phyloP scores from a whole-genome alignment of 2,797 vertebrate genomes.

The Cetoscarus ocellatus region DNA sequence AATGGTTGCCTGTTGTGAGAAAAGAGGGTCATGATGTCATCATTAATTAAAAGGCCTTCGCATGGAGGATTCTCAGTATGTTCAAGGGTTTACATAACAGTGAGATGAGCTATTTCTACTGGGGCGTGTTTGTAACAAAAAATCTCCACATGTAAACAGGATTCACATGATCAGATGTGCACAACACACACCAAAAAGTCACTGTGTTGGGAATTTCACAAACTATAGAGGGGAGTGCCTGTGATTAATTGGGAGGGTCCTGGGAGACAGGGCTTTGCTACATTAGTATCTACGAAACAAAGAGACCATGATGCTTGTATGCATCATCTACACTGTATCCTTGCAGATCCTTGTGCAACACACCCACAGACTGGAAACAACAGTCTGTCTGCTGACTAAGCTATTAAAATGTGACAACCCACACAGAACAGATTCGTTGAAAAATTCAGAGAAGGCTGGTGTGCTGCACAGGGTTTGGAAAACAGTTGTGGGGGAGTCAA shows the following conservation, averaged over 20 bases:
- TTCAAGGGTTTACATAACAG: constrained; percentile 12
- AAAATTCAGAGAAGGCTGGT: constrained; percentile 11
- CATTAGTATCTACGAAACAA: constrained; percentile 15
- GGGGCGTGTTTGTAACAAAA: constrained; percentile 12
- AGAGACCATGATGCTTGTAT: constrained; percentile 33
- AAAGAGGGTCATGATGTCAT: constrained; percentile 61
- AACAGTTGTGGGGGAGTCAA: constrained; percentile 24
- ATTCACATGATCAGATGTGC: not conserved
- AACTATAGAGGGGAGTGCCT: constrained; percentile 22
- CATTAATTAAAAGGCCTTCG: constrained; percentile 30
- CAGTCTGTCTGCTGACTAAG: constrained; percentile 68
- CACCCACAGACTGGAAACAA: constrained; percentile 62
- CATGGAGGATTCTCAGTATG: constrained; percentile 26
- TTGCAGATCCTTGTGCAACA: constrained; percentile 64
- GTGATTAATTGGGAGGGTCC: constrained; percentile 41
- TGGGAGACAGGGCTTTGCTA: constrained; percentile 13
- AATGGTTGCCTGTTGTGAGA: constrained; percentile 85
- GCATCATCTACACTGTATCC: constrained; percentile 43
- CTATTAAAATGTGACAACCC: constrained; percentile 47
- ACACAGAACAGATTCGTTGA: constrained; percentile 35
- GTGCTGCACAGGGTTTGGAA: constrained; percentile 46
- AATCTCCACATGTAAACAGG: constrained; percentile 2
- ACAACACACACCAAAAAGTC: constrained; percentile 10
- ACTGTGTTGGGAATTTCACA: constrained; percentile 11
- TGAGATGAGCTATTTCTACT: constrained; percentile 2